Conservation (phyloP, 92 coral and sea anemone genomes). For the Meandrina meandrites region DNA sequence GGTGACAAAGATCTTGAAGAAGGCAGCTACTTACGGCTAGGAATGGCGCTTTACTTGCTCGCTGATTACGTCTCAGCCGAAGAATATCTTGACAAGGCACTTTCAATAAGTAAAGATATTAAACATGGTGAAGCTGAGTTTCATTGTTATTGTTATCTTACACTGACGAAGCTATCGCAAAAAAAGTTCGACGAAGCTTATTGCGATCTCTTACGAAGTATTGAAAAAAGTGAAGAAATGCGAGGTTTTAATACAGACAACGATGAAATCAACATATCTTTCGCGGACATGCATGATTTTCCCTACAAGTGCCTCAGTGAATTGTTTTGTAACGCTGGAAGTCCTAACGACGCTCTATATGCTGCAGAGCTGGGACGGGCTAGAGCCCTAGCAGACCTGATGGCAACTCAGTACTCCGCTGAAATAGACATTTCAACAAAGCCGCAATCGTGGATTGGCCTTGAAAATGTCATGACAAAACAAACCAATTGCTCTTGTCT, state of each 20-base stretch:
- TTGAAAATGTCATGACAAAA: background rate
- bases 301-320: background rate
- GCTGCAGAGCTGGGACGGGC: background rate
- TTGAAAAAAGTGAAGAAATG: background rate
- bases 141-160: no score
- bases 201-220: no score
- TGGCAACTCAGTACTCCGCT: background rate
- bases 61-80: background rate
- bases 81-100: background rate
- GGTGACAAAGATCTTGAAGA: no score
- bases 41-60: no score
- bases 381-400: background rate
- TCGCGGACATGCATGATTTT: background rate
- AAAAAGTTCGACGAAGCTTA: background rate
- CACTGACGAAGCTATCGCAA: no score
- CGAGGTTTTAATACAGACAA: background rate
- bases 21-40: no score
- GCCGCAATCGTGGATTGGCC: background rate
- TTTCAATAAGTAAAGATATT: background rate
- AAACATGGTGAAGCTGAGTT: no score
- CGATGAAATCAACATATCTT: background rate
- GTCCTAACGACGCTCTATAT: background rate
- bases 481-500: background rate
- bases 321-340: background rate
- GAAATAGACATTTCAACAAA: background rate